These are phyloP conservation scores for Syritta pipiens DNA, from an alignment of 2,888 invertebrate species.

Conservation along the genomic window DNA sequence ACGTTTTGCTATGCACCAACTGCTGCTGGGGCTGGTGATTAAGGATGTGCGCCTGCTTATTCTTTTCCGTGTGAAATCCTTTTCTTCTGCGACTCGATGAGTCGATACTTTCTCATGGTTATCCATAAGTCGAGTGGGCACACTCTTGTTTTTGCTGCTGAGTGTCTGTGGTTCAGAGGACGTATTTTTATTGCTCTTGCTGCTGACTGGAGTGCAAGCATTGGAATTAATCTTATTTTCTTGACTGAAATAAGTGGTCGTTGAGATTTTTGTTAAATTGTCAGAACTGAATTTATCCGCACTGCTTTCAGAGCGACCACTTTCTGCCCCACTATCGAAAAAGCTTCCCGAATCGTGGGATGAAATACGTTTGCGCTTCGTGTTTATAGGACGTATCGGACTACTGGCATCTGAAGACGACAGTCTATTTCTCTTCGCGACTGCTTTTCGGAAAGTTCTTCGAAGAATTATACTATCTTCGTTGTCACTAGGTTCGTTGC, in stretches of 20 bases:
- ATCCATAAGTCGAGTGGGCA: too few relatives aligned
- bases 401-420: neutral
- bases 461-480: neutral
- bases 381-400: neutral
- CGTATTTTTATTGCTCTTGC: too few relatives aligned
- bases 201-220: too few relatives aligned
- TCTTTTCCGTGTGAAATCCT: too few relatives aligned
- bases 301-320: slow-evolving; percentile 26
- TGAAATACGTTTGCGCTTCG: neutral
- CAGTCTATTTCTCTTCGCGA: neutral
- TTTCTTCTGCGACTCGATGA: too few relatives aligned
- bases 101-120: too few relatives aligned
- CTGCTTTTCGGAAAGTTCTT: neutral
- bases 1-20: neutral
- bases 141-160: neutral
- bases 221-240: too few relatives aligned
- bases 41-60: slow-evolving; percentile 1
- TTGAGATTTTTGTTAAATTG: too few relatives aligned
- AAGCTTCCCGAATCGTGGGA: slow-evolving; percentile 19
- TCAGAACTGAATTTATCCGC: slow-evolving; percentile 4
- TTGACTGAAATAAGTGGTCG: too few relatives aligned
- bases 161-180: neutral
- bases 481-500: neutral
- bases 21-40: neutral
- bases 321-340: slow-evolving; percentile 43